Evolutionary conservation across 2,797 vertebrate genomes (phyloP).

Genomic region (Hybognathus amarus): DNA sequence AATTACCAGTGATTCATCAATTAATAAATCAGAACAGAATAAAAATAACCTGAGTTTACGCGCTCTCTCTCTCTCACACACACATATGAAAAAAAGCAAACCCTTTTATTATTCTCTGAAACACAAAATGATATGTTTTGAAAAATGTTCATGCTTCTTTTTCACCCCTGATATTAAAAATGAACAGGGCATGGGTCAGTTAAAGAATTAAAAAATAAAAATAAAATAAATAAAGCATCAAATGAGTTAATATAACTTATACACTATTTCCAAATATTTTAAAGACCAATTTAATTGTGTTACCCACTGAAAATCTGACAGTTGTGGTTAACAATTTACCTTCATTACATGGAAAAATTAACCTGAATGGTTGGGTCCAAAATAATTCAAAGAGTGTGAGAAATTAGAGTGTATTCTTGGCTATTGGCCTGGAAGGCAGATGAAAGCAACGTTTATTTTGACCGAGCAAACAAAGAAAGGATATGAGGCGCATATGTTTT

Average conservation of each 20-base stretch:
- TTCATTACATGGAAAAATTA: background rate
- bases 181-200: background rate
- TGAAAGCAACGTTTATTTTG: constrained; percentile 63
- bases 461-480: constrained; percentile 54
- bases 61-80: too few relatives aligned
- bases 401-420: constrained; percentile 62
- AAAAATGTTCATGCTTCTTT: background rate
- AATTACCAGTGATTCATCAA: background rate
- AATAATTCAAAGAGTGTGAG: constrained; percentile 67
- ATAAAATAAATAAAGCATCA: background rate
- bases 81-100: background rate
- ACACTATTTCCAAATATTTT: background rate
- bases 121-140: background rate
- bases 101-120: background rate
- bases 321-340: background rate
- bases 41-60: background rate
- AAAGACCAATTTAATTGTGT: background rate
- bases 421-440: constrained; percentile 57
- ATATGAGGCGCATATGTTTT: constrained; percentile 69
- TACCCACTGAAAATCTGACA: background rate
- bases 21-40: background rate
- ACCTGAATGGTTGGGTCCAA: constrained; percentile 29
- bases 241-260: background rate
- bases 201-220: too few relatives aligned
- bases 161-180: background rate